Evolutionary conservation across 2,888 invertebrate genomes (phyloP).

Genomic region (Calliphora vomitoria): DNA sequence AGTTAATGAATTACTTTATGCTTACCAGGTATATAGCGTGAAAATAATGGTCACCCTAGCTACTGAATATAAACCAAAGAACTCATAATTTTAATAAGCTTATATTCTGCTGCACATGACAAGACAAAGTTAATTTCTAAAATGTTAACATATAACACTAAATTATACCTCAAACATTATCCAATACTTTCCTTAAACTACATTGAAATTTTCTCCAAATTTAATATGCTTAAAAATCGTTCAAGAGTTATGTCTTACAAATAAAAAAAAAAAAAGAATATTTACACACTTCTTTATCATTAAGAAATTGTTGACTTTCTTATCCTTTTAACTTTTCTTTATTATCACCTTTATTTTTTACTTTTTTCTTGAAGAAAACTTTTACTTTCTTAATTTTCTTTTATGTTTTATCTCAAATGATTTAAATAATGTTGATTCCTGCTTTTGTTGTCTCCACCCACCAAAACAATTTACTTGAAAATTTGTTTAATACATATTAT

Average conservation of each 20-base stretch:
- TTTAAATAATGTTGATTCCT: constrained; percentile 47
- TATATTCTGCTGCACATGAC: no score
- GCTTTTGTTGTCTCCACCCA: background rate
- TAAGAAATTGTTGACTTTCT: background rate
- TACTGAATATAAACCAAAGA: no score
- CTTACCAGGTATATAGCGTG: no score
- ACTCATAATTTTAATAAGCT: no score
- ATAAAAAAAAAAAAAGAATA: background rate
- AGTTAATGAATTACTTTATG: no score
- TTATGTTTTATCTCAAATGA: constrained; percentile 54
- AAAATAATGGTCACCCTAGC: no score
- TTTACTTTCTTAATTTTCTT: constrained; percentile 27
- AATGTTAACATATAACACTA: no score
- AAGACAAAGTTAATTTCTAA: no score
- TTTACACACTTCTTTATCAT: background rate
- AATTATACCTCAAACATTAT: no score
- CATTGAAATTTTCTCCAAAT: background rate
- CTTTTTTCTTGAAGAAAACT: background rate
- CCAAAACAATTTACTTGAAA: constrained; percentile 38
- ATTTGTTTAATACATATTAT: background rate
- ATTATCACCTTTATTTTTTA: background rate
- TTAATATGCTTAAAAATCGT: background rate
- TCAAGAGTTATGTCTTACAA: background rate
- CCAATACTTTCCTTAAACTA: background rate
- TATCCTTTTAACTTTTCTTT: background rate